Percentiles rank a stretch among this genome's conserved stretches.
These are phyloP conservation scores for Acipenser oxyrinchus DNA, from an alignment of 2,797 vertebrate species.

Conservation along the genomic window DNA sequence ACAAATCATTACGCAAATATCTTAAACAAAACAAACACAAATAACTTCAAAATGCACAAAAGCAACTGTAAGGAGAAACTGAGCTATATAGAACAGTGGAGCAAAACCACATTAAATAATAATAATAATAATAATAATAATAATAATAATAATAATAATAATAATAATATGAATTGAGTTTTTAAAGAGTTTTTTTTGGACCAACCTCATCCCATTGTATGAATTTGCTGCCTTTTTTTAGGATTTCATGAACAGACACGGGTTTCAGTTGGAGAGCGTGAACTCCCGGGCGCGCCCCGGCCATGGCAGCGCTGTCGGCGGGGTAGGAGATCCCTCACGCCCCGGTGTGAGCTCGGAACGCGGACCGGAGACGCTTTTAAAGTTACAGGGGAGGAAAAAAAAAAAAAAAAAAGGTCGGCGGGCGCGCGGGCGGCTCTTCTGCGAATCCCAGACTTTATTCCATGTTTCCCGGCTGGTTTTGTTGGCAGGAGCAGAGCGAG, in stretches of 20 bases:
- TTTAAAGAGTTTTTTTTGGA: not conserved
- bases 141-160: too few relatives aligned
- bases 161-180: too few relatives aligned
- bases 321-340: slow-evolving; percentile 53
- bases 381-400: slow-evolving; percentile 9
- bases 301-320: slow-evolving; percentile 55
- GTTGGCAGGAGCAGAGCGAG: slow-evolving; percentile 9
- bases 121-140: too few relatives aligned
- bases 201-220: slow-evolving; percentile 93
- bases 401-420: slow-evolving; percentile 27
- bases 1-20: too few relatives aligned
- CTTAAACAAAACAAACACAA: too few relatives aligned
- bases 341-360: slow-evolving; percentile 33
- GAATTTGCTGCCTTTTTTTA: slow-evolving; percentile 80
- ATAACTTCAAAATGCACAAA: too few relatives aligned
- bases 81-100: too few relatives aligned
- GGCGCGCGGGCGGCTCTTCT: slow-evolving; percentile 28
- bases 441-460: slow-evolving; percentile 1
- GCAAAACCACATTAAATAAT: too few relatives aligned
- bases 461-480: not conserved
- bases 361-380: slow-evolving; percentile 23
- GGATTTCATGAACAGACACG: slow-evolving; percentile 66
- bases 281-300: slow-evolving; percentile 82
- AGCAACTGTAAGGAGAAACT: too few relatives aligned
- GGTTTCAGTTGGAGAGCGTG: slow-evolving; percentile 84